phyloP scores from a whole-genome alignment of 2,888 invertebrate species.

The Timema cristinae region DNA sequence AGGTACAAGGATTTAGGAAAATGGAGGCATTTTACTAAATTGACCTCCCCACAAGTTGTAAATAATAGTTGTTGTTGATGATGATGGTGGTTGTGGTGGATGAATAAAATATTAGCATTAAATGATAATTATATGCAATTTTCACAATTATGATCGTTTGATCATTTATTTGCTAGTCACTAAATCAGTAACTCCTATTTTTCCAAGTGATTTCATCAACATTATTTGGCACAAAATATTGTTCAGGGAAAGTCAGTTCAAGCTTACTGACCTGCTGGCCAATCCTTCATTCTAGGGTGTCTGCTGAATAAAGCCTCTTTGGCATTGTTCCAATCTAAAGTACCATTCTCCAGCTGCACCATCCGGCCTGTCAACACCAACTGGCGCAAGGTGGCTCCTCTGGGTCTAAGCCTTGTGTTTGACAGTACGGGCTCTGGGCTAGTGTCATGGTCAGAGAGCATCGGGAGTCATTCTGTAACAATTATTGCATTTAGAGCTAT shows the following conservation, averaged over 20 bases:
- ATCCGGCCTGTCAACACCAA: constrained; percentile 65
- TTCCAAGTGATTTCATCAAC: too few species aligned
- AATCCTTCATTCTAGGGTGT: constrained; percentile 66
- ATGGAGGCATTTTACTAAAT: too few species aligned
- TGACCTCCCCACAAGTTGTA: too few species aligned
- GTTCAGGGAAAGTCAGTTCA: too few species aligned
- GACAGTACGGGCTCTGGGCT: constrained; percentile 59
- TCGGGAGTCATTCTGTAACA: constrained; percentile 47
- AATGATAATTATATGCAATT: too few species aligned
- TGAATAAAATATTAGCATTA: too few species aligned
- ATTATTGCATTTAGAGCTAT: not conserved
- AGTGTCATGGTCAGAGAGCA: constrained; percentile 64
- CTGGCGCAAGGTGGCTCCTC: constrained; percentile 75
- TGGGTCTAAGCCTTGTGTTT: constrained; percentile 26
- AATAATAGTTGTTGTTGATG: too few species aligned
- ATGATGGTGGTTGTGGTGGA: too few species aligned
- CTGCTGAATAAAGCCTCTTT: constrained; percentile 61
- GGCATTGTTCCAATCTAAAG: constrained; percentile 56
- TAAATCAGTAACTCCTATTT: not conserved
- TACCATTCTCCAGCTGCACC: constrained; percentile 54
- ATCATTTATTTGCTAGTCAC: not conserved
- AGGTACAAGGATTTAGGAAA: too few species aligned
- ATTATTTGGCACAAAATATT: too few species aligned
- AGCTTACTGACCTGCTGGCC: constrained; percentile 55
- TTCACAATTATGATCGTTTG: too few species aligned